Conservation (phyloP, 2,113 vertebrate species). For the Myotis lucifugus region DNA sequence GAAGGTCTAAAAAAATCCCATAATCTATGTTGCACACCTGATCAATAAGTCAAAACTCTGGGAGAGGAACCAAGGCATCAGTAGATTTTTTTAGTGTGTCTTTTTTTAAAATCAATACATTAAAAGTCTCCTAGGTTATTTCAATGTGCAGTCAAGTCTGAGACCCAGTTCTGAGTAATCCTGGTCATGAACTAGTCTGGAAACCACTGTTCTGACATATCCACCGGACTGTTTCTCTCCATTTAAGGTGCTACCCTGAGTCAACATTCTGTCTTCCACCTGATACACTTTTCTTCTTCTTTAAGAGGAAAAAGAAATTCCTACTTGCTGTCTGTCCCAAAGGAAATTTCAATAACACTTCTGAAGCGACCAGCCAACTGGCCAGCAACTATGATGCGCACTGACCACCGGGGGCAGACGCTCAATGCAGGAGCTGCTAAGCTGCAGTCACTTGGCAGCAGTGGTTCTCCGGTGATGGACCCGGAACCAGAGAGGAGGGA, state of each 20-base stretch:
- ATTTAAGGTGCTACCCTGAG: constrained; percentile 27
- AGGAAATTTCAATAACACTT: not conserved
- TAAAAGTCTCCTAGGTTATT: not conserved
- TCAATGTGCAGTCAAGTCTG: not conserved
- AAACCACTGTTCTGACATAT: not conserved
- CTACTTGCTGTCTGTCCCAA: not conserved
- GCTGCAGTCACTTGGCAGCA: too few species aligned
- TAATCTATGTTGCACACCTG: not conserved
- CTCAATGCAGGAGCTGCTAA: too few species aligned
- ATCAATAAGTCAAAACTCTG: not conserved
- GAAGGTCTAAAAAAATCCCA: not conserved
- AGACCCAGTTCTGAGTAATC: not conserved
- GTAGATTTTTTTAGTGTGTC: not conserved
- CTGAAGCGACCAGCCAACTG: too few species aligned
- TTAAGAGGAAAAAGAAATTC: not conserved
- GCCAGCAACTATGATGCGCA: too few species aligned
- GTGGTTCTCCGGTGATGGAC: too few species aligned
- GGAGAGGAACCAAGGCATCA: not conserved
- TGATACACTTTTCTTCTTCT: not conserved
- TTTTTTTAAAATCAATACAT: not conserved
- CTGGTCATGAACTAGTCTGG: not conserved
- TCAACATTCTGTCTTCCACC: not conserved
- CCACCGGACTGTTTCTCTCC: not conserved
- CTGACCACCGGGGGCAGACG: too few species aligned
- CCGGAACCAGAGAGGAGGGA: too few species aligned